Conservation (phyloP, 1,140 invertebrate genomes). For the Gonatopus flavifemur region DNA sequence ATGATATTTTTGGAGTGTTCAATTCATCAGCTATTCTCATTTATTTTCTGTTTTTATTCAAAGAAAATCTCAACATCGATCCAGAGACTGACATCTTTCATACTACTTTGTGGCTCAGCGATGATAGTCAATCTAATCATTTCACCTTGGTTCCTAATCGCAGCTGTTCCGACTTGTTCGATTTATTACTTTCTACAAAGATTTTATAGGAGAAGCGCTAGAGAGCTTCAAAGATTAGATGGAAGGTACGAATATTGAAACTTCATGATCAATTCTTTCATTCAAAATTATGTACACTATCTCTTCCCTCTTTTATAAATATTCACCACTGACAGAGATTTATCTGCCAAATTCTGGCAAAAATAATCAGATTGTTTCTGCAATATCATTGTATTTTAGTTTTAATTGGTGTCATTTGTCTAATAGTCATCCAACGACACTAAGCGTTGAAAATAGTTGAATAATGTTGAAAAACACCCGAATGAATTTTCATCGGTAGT, state of each 20-base stretch:
- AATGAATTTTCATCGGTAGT: too few species aligned
- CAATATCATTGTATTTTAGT: too few species aligned
- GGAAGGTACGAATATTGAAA: constrained; percentile 28
- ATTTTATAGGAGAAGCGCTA: constrained; percentile 71
- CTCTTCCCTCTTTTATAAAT: background rate
- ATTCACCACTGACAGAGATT: background rate
- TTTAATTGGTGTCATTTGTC: too few species aligned
- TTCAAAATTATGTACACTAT: constrained; percentile 1
- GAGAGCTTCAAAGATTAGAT: constrained; percentile 58
- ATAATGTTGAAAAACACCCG: too few species aligned
- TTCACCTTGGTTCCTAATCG: constrained; percentile 71
- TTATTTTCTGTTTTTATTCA: constrained; percentile 26
- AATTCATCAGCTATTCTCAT: too few species aligned
- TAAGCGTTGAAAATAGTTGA: too few species aligned
- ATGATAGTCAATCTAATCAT: constrained; percentile 71
- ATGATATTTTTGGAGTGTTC: too few species aligned
- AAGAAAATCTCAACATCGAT: constrained; percentile 79
- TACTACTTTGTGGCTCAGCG: constrained; percentile 71
- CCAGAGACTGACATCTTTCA: constrained; percentile 71
- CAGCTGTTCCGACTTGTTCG: constrained; percentile 67
- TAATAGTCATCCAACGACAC: too few species aligned
- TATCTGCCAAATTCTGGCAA: too few species aligned
- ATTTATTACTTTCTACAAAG: constrained; percentile 71
- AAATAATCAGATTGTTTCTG: too few species aligned
- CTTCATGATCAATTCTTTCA: background rate